Evolutionary conservation across 2,797 vertebrate genomes (phyloP).

Genomic region (Ceyx erithaca): DNA sequence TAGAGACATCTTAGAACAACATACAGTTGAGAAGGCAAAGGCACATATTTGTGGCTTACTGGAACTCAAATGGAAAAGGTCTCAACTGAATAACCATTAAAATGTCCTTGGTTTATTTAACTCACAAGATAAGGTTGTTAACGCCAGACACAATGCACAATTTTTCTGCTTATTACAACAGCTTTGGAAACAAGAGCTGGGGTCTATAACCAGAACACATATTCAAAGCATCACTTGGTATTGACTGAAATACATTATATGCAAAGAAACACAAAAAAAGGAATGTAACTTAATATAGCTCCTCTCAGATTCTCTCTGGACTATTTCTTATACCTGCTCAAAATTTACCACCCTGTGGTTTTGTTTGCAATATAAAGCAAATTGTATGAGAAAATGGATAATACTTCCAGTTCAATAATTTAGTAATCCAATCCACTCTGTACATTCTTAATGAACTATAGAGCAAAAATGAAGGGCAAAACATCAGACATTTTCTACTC

Average conservation of each 20-base stretch:
- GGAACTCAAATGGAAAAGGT: background rate
- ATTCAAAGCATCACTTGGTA: conserved; percentile 16
- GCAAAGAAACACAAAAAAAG: background rate
- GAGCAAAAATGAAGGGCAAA: background rate
- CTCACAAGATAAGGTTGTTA: background rate
- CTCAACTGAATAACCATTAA: background rate
- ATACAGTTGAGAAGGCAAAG: background rate
- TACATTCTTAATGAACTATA: background rate
- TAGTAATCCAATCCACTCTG: background rate
- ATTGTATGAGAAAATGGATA: background rate
- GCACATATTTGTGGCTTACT: background rate
- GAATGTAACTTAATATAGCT: background rate
- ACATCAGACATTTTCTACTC: background rate
- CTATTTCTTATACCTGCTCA: background rate
- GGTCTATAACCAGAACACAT: background rate
- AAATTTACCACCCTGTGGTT: background rate
- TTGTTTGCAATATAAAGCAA: background rate
- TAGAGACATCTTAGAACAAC: background rate
- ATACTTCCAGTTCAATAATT: background rate
- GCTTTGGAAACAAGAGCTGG: background rate
- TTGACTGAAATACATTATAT: background rate
- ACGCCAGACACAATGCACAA: background rate
- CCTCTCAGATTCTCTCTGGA: background rate
- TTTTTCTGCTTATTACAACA: background rate
- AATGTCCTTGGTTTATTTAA: conserved; percentile 10